Conservation (phyloP, 2,797 vertebrate genomes). For the Aldrovandia affinis region DNA sequence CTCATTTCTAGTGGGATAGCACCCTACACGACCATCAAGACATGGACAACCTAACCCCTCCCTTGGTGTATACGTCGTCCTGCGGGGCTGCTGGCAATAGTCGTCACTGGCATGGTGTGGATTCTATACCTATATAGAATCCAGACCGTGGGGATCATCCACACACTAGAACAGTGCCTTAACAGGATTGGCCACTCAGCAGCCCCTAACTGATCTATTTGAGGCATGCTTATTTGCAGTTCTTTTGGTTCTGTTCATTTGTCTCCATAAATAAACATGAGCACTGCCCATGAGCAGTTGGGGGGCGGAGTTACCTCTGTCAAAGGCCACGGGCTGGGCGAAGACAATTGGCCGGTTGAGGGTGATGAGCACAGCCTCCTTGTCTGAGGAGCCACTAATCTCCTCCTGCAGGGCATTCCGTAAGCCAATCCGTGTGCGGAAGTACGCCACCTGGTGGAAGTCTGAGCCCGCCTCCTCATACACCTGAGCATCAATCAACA, state of each 20-base stretch:
- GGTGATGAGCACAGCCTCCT: slow-evolving; percentile 97
- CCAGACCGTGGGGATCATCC: no score
- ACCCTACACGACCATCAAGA: no score
- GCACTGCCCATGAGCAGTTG: not conserved
- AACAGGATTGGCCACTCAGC: no score
- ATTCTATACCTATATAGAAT: no score
- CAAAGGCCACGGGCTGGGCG: slow-evolving; percentile 96
- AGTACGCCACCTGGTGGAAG: slow-evolving; percentile 98
- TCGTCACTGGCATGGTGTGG: no score
- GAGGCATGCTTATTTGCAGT: no score
- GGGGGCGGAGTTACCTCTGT: slow-evolving; percentile 80
- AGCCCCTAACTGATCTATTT: no score
- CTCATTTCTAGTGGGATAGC: no score
- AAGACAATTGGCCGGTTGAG: slow-evolving; percentile 96
- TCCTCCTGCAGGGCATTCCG: slow-evolving; percentile 96
- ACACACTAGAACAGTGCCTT: no score
- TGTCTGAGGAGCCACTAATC: slow-evolving; percentile 92
- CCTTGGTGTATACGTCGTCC: no score
- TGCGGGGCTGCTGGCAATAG: no score
- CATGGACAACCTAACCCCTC: no score
- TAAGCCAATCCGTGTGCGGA: slow-evolving; percentile 94
- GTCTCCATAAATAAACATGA: not conserved
- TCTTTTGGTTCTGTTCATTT: not conserved
- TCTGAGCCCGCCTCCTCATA: slow-evolving; percentile 99
- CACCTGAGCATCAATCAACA: slow-evolving; percentile 73